These are phyloP conservation scores for Lophius americanus DNA, from an alignment of 2,797 vertebrate genomes.

Conservation along the genomic window DNA sequence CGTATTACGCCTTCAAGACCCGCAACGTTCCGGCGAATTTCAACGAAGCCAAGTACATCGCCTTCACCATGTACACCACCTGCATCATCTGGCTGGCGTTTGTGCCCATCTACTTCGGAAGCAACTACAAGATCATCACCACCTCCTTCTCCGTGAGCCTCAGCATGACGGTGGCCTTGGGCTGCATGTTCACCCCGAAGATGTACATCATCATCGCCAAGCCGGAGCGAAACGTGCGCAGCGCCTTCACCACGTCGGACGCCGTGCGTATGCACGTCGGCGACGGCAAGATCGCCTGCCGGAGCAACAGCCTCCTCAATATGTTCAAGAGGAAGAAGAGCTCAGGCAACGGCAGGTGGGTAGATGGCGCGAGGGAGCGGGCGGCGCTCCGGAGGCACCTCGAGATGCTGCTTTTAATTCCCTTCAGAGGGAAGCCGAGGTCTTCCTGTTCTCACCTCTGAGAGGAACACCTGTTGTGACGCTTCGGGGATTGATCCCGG, in stretches of 20 bases:
- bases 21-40: conserved; percentile 98
- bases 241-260: conserved; percentile 97
- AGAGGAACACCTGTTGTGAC: conserved; percentile 70
- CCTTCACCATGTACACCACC: conserved; percentile 99
- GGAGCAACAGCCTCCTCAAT: conserved; percentile 94
- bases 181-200: conserved; percentile 99
- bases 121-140: conserved; percentile 99
- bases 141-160: conserved; percentile 98
- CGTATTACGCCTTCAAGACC: conserved; percentile 98
- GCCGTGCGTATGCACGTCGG: conserved; percentile 98
- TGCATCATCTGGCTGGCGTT: conserved; percentile 99
- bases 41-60: conserved; percentile 98
- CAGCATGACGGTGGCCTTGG: conserved; percentile 95
- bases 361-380: conserved; percentile 69
- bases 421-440: conserved; percentile 58
- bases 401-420: conserved; percentile 73
- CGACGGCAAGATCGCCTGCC: conserved; percentile 93
- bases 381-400: conserved; percentile 74
- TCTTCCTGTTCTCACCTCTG: conserved; percentile 71
- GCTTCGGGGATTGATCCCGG: conserved; percentile 73
- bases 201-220: conserved; percentile 99
- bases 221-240: conserved; percentile 95
- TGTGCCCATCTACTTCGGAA: conserved; percentile 98
- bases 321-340: conserved; percentile 99
- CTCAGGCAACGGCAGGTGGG: conserved; percentile 93